phyloP scores from a whole-genome alignment of 2,113 vertebrate genomes.

The Corydoras maculifer region DNA sequence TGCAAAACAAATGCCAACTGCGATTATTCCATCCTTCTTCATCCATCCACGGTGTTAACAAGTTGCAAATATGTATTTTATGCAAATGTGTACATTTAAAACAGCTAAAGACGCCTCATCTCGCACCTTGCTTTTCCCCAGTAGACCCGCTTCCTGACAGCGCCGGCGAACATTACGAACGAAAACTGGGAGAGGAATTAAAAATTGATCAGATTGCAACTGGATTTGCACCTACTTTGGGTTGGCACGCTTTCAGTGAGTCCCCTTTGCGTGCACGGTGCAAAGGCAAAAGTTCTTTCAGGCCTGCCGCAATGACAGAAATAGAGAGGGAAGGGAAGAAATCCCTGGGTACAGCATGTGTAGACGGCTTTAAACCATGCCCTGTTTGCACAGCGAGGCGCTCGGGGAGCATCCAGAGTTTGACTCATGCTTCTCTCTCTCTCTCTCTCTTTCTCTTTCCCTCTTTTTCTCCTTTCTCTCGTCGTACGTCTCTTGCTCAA shows the following conservation, averaged over 20 bases:
- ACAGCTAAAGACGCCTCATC: background rate
- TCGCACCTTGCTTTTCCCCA: constrained; percentile 18
- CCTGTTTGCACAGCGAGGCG: constrained; percentile 25
- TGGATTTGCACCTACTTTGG: constrained; percentile 27
- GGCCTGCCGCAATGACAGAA: constrained; percentile 19
- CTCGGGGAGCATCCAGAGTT: constrained; percentile 42
- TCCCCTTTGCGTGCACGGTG: constrained; percentile 18
- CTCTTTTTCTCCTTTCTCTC: constrained; percentile 29
- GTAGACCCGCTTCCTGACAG: constrained; percentile 26
- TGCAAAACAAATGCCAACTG: too few relatives aligned
- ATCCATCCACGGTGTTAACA: constrained; percentile 2
- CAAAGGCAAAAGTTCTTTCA: constrained; percentile 20
- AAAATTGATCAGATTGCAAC: constrained; percentile 36
- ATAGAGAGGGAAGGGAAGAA: constrained; percentile 11
- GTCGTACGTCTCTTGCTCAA: constrained; percentile 12
- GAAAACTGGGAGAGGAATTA: constrained; percentile 35
- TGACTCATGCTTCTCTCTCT: constrained; percentile 46
- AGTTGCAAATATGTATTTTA: constrained; percentile 32
- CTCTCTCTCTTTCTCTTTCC: constrained; percentile 9
- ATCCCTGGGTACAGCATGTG: constrained; percentile 25
- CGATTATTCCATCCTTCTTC: background rate
- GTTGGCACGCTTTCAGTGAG: constrained; percentile 38
- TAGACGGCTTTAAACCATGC: constrained; percentile 33
- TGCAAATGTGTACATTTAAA: constrained; percentile 3
- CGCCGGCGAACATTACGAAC: constrained; percentile 25